Evolutionary conservation across 2,888 invertebrate genomes (phyloP).

Genomic region (Coenonympha arcania): DNA sequence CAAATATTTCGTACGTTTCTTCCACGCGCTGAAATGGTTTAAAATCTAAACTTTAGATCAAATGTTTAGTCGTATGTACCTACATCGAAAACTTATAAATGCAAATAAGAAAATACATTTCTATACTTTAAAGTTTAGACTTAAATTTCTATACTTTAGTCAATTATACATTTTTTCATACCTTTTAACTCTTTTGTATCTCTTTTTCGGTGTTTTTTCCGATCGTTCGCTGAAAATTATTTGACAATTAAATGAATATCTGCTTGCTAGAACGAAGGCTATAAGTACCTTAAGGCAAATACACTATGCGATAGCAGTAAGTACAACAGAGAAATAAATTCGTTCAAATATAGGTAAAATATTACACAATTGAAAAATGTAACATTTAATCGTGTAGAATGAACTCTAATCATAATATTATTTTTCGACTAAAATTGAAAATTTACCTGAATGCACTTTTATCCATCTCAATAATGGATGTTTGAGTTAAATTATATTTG

Average conservation of each 20-base stretch:
- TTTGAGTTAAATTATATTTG: slow-evolving; percentile 26
- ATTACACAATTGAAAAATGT: too few species aligned
- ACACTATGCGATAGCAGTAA: too few species aligned
- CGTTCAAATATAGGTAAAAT: too few species aligned
- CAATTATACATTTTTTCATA: slow-evolving; percentile 3
- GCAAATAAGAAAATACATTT: neutral
- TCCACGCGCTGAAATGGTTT: slow-evolving; percentile 44
- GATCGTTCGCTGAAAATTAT: slow-evolving; percentile 31
- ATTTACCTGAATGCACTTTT: slow-evolving; percentile 13
- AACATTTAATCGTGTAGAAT: too few species aligned
- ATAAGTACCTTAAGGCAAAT: too few species aligned
- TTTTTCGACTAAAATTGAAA: neutral
- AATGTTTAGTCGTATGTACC: too few species aligned
- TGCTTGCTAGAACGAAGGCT: neutral
- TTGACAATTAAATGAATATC: slow-evolving; percentile 5
- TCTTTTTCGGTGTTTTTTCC: slow-evolving; percentile 22
- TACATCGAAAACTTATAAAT: neutral
- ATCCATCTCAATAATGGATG: slow-evolving; percentile 23
- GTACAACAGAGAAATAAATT: too few species aligned
- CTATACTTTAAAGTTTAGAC: too few species aligned
- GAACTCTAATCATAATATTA: too few species aligned
- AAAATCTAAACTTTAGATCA: too few species aligned
- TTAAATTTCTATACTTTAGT: too few species aligned
- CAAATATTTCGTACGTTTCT: slow-evolving; percentile 32
- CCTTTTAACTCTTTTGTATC: slow-evolving; percentile 37